These are phyloP conservation scores for Hesperia comma DNA, from an alignment of 2,888 invertebrate genomes.

Conservation along the genomic window DNA sequence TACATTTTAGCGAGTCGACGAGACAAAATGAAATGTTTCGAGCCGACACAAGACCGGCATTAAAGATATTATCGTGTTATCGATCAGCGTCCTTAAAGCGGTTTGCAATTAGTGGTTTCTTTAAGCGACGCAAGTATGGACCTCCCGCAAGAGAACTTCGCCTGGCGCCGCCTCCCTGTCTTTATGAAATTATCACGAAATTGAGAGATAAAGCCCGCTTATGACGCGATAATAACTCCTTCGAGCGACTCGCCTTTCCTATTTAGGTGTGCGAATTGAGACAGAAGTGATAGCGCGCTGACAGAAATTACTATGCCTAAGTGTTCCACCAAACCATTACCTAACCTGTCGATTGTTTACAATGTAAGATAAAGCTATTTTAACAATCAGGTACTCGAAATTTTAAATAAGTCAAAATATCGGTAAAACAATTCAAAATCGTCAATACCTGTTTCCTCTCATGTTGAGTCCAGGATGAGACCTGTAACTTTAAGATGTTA, in stretches of 20 bases:
- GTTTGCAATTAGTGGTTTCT: constrained; percentile 72
- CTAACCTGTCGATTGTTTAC: background rate
- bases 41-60: constrained; percentile 64
- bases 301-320: constrained; percentile 29
- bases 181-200: constrained; percentile 78
- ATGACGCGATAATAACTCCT: constrained; percentile 72
- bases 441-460: too few species aligned
- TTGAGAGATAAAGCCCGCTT: constrained; percentile 74
- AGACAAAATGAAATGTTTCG: constrained; percentile 62
- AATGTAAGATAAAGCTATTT: background rate
- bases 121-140: constrained; percentile 56
- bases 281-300: constrained; percentile 41
- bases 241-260: constrained; percentile 60
- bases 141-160: constrained; percentile 63
- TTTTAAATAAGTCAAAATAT: too few species aligned
- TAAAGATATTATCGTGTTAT: constrained; percentile 77
- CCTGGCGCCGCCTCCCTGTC: constrained; percentile 57
- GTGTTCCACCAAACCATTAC: constrained; percentile 4
- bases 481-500: too few species aligned
- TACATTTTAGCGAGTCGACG: constrained; percentile 57
- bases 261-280: constrained; percentile 60
- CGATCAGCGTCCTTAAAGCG: constrained; percentile 75
- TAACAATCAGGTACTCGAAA: too few species aligned
- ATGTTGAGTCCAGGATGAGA: too few species aligned
- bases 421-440: too few species aligned